Conservation (phyloP, 2,888 invertebrate species). For the Melanophora roralis region DNA sequence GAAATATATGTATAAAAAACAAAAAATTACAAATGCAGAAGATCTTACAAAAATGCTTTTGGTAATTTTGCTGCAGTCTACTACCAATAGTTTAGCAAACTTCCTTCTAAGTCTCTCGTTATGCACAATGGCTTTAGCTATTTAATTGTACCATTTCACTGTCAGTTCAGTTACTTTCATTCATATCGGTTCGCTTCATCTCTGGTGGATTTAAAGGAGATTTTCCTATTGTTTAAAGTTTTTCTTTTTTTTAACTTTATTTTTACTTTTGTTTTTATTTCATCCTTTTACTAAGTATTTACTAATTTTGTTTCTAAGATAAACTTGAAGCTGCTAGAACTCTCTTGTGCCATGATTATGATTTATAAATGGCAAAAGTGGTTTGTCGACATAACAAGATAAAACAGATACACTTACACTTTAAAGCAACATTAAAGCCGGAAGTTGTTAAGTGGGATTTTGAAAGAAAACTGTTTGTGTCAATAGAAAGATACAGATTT, state of each 20-base stretch:
- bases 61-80: too few species aligned
- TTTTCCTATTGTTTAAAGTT: constrained; percentile 47
- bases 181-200: constrained; percentile 22
- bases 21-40: too few species aligned
- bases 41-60: too few species aligned
- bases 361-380: constrained; percentile 56
- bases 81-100: too few species aligned
- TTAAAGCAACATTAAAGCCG: constrained; percentile 5
- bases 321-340: neutral
- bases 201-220: constrained; percentile 48
- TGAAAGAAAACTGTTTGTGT: neutral
- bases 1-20: too few species aligned
- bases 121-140: neutral
- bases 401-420: neutral
- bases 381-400: constrained; percentile 26
- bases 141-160: constrained; percentile 42
- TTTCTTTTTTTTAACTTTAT: constrained; percentile 29
- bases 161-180: constrained; percentile 32
- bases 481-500: too few species aligned
- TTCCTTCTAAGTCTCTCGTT: too few species aligned
- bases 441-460: neutral
- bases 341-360: constrained; percentile 50
- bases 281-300: neutral
- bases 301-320: neutral
- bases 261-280: constrained; percentile 44